Evolutionary conservation across 2,888 invertebrate species (phyloP).

Genomic region (Latrodectus elegans): DNA sequence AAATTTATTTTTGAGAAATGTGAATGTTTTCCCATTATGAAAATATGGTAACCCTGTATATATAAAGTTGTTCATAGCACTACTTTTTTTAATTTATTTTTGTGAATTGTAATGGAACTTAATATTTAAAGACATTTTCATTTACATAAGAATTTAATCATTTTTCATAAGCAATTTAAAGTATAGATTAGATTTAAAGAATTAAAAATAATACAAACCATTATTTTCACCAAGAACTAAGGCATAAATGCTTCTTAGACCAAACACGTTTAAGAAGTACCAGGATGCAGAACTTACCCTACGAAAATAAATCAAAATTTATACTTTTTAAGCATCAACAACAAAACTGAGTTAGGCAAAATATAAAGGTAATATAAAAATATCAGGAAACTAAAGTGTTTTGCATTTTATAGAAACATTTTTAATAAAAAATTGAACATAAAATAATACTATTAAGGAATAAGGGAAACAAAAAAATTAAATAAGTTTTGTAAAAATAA

Average conservation of each 20-base stretch:
- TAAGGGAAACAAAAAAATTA: too few relatives aligned
- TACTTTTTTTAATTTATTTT: too few relatives aligned
- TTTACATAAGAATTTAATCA: too few relatives aligned
- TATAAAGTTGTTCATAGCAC: too few relatives aligned
- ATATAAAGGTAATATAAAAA: not conserved
- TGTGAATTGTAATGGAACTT: too few relatives aligned
- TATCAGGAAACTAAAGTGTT: not conserved
- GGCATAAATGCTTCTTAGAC: constrained; percentile 96
- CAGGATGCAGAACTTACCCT: constrained; percentile 97
- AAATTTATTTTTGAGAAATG: too few relatives aligned
- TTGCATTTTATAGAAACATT: not conserved
- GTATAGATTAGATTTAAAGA: not conserved
- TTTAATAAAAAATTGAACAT: too few relatives aligned
- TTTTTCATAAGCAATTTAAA: not conserved
- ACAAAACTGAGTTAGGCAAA: not conserved
- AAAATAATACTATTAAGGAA: too few relatives aligned
- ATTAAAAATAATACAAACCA: constrained; percentile 77
- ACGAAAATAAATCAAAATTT: constrained; percentile 33
- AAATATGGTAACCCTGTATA: too few relatives aligned
- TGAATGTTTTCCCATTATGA: too few relatives aligned
- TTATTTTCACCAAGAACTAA: constrained; percentile 83
- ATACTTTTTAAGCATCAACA: not conserved
- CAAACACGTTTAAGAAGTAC: constrained; percentile 99
- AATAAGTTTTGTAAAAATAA: too few relatives aligned
- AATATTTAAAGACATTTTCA: too few relatives aligned